Evolutionary conservation across 2,797 vertebrate species (phyloP).

Genomic region (Sebastes trivittatus): DNA sequence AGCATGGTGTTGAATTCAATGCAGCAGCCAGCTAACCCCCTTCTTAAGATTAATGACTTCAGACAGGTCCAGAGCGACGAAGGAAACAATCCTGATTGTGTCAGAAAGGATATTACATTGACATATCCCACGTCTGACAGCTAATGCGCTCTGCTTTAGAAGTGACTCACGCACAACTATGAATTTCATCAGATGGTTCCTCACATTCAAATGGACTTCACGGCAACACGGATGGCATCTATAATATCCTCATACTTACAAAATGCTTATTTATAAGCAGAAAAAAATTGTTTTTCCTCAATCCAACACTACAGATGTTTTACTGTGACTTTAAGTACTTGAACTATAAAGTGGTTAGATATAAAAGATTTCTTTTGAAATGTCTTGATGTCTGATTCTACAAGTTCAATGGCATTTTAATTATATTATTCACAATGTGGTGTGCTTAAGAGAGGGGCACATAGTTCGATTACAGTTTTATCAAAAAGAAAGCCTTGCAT

Average conservation of each 20-base stretch:
- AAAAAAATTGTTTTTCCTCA: neutral
- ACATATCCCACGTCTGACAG: slow-evolving; percentile 81
- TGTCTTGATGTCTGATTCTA: slow-evolving; percentile 16
- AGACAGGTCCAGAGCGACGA: slow-evolving; percentile 81
- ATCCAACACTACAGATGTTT: neutral
- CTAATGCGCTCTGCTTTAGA: slow-evolving; percentile 79
- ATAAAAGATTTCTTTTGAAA: slow-evolving; percentile 13
- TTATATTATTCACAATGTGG: slow-evolving; percentile 36
- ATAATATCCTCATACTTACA: slow-evolving; percentile 2
- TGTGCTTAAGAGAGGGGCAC: slow-evolving; percentile 22
- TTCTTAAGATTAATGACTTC: slow-evolving; percentile 82
- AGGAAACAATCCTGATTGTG: slow-evolving; percentile 84
- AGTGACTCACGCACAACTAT: slow-evolving; percentile 68
- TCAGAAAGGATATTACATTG: slow-evolving; percentile 85
- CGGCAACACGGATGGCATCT: slow-evolving; percentile 18
- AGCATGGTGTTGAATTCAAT: slow-evolving; percentile 72
- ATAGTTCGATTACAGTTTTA: slow-evolving; percentile 39
- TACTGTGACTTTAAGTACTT: neutral
- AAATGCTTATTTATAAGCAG: neutral
- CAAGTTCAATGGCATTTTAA: slow-evolving; percentile 56
- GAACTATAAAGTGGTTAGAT: slow-evolving; percentile 9
- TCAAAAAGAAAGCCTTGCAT: slow-evolving; percentile 34
- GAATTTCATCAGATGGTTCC: slow-evolving; percentile 63
- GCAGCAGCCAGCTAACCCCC: slow-evolving; percentile 67
- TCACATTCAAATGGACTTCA: slow-evolving; percentile 57